Evolutionary conservation across 2,113 vertebrate genomes (phyloP).

Genomic region (Tyrannus savana): DNA sequence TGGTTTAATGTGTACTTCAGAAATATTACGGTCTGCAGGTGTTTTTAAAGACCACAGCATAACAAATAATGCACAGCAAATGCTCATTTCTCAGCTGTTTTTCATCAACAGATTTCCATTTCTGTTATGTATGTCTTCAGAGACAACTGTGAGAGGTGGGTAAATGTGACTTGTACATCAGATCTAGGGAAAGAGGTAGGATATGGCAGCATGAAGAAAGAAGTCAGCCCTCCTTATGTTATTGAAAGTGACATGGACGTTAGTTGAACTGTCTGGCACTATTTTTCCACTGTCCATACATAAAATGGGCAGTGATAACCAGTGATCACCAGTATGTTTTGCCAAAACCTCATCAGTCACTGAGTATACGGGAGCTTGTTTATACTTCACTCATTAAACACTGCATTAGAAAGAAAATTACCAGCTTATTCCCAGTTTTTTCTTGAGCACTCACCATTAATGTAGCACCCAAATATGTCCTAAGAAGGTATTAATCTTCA

Average conservation of each 20-base stretch:
- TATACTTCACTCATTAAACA: not conserved
- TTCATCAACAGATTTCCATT: not conserved
- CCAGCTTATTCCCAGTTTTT: not conserved
- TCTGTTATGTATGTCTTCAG: not conserved
- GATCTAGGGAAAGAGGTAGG: not conserved
- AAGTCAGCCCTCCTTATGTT: not conserved
- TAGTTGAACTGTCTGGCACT: not conserved
- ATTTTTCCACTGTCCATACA: not conserved
- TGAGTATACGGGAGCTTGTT: not conserved
- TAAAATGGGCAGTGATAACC: not conserved
- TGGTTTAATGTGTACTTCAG: constrained; percentile 27
- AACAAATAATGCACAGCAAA: not conserved
- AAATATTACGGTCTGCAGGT: not conserved
- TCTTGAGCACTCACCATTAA: not conserved
- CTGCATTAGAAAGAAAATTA: not conserved
- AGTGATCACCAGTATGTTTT: not conserved
- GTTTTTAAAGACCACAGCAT: not conserved
- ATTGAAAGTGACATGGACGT: not conserved
- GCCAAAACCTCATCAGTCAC: not conserved
- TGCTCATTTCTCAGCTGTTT: not conserved
- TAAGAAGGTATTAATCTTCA: not conserved
- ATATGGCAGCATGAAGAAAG: not conserved
- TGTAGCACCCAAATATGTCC: not conserved
- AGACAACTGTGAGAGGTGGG: not conserved
- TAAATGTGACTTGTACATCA: not conserved